Evolutionary conservation across 2,888 invertebrate genomes (phyloP).

Genomic region (Alcis repandata): DNA sequence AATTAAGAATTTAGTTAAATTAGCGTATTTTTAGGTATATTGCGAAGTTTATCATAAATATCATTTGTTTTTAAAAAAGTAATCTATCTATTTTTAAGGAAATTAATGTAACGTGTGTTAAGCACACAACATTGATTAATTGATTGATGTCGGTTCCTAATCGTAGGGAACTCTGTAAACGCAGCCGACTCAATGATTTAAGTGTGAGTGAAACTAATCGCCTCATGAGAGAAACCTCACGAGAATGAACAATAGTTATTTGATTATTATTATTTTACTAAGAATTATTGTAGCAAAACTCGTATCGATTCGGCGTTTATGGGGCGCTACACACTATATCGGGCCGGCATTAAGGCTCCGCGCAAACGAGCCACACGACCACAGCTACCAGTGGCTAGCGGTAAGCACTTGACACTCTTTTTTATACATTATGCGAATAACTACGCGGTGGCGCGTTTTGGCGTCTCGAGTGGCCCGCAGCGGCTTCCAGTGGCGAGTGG

Average conservation of each 20-base stretch:
- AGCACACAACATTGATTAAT: neutral
- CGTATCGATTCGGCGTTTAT: neutral
- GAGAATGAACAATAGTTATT: neutral
- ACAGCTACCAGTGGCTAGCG: too few species aligned
- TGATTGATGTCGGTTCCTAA: neutral
- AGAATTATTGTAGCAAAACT: conserved; percentile 3
- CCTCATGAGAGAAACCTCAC: neutral
- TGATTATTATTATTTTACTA: neutral
- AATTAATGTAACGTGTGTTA: conserved; percentile 4
- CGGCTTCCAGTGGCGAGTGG: too few species aligned
- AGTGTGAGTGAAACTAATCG: neutral
- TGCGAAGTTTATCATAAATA: conserved; percentile 20
- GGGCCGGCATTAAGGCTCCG: too few species aligned
- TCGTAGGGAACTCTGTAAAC: neutral
- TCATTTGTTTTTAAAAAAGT: conserved; percentile 9
- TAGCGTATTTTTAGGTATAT: conserved; percentile 21
- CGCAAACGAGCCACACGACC: too few species aligned
- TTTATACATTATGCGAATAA: too few species aligned
- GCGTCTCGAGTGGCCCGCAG: too few species aligned
- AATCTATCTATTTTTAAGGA: conserved; percentile 20
- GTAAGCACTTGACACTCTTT: too few species aligned
- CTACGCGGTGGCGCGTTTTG: too few species aligned
- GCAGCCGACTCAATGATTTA: neutral
- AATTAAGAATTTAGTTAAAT: conserved; percentile 28
- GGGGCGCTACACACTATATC: too few species aligned